Conservation (phyloP, 2,888 invertebrate genomes). For the Masnerella sp. region DNA sequence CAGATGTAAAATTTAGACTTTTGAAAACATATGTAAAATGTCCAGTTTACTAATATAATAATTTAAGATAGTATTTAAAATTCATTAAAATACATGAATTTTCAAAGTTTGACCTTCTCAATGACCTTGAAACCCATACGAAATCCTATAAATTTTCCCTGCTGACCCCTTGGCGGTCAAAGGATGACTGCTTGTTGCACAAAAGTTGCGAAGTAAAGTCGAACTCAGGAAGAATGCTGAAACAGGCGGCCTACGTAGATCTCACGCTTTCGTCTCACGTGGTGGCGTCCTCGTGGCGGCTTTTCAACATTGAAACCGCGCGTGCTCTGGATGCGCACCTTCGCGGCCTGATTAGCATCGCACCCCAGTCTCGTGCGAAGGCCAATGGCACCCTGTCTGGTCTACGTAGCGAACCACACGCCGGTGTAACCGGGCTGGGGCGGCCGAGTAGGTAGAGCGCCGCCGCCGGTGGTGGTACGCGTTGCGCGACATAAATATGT, state of each 20-base stretch:
- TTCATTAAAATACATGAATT: no score
- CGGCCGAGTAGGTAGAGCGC: slow-evolving; percentile 49
- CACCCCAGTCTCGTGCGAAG: slow-evolving; percentile 70
- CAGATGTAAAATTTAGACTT: no score
- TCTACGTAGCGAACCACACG: slow-evolving; percentile 55
- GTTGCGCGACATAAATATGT: slow-evolving; percentile 77
- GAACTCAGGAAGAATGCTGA: slow-evolving; percentile 32
- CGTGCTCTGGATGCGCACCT: slow-evolving; percentile 76
- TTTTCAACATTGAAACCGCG: slow-evolving; percentile 70
- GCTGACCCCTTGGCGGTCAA: no score
- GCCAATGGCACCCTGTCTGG: slow-evolving; percentile 70
- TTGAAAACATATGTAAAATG: no score
- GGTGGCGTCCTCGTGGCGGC: slow-evolving; percentile 66
- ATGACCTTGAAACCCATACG: no score
- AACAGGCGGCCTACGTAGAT: slow-evolving; percentile 30
- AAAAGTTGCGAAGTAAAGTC: slow-evolving; percentile 26
- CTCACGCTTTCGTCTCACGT: slow-evolving; percentile 73
- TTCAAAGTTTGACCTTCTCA: no score
- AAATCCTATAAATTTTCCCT: no score
- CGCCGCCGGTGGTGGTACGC: slow-evolving; percentile 61
- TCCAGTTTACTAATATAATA: no score
- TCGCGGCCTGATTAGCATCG: slow-evolving; percentile 76
- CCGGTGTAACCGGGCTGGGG: slow-evolving; percentile 56
- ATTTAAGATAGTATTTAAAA: no score
- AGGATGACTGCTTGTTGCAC: no score